Conservation (phyloP, 2,113 vertebrate genomes). For the Vicugna pacos region DNA sequence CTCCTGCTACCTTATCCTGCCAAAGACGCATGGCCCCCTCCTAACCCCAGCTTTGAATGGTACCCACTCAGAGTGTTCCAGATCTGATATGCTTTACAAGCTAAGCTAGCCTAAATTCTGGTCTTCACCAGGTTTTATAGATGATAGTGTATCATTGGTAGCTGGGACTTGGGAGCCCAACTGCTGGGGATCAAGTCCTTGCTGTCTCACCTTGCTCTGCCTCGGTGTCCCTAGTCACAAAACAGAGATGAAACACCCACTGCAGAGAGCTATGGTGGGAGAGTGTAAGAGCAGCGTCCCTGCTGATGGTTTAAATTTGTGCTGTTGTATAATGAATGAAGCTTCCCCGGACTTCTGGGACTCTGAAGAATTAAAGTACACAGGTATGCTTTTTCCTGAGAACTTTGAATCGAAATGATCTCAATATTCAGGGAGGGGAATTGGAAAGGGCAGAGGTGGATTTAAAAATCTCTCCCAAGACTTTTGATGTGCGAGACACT, state of each 20-base stretch:
- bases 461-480: neutral
- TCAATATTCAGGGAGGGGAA: neutral
- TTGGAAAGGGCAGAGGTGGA: neutral
- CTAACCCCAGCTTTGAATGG: neutral
- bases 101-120: neutral
- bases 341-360: neutral
- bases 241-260: rapidly evolving
- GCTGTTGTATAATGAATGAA: neutral
- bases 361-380: neutral
- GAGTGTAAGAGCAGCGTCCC: no score
- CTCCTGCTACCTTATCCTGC: constrained; percentile 21
- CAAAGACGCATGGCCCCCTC: neutral
- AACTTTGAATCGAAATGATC: neutral
- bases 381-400: neutral
- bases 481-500: neutral
- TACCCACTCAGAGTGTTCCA: neutral
- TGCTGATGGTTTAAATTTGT: neutral
- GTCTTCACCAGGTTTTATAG: neutral
- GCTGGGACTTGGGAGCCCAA: neutral
- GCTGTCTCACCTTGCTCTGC: neutral
- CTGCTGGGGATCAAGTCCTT: neutral
- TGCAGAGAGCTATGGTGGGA: rapidly evolving
- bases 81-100: neutral
- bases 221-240: neutral
- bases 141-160: neutral